phyloP scores from a whole-genome alignment of 2,797 vertebrate genomes.

The Sebastes baramenuke region DNA sequence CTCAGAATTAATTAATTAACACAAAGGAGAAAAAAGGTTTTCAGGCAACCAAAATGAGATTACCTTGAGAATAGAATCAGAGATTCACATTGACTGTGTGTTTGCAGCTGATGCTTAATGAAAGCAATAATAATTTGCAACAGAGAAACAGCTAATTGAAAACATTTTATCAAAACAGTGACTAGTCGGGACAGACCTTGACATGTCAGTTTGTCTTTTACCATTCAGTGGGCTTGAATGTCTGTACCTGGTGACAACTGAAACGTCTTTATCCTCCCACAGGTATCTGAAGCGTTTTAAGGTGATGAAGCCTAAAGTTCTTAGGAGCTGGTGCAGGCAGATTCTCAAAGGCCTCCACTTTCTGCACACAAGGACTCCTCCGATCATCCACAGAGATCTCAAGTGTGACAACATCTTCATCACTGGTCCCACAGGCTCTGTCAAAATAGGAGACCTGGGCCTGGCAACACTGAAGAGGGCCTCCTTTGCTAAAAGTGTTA shows the following conservation, averaged over 20 bases:
- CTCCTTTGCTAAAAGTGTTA: conserved; percentile 98
- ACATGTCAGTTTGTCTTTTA: not conserved
- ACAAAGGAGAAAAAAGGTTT: not conserved
- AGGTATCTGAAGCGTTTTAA: conserved; percentile 99
- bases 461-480: conserved; percentile 97
- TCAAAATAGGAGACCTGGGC: conserved; percentile 98
- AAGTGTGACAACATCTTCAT: conserved; percentile 99
- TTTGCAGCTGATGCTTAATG: conserved; percentile 4
- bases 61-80: conserved; percentile 5
- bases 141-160: not conserved
- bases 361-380: conserved; percentile 95
- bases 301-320: conserved; percentile 98
- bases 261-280: conserved; percentile 17
- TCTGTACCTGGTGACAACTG: not conserved
- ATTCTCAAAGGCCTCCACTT: conserved; percentile 98
- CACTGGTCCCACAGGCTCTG: conserved; percentile 97
- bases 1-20: not conserved
- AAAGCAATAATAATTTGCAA: not conserved
- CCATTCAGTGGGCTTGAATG: not conserved
- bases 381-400: conserved; percentile 98
- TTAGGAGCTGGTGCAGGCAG: conserved; percentile 98
- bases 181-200: not conserved
- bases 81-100: conserved; percentile 9
- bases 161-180: not conserved
- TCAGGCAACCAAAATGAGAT: not conserved